Conservation (phyloP, 2,113 vertebrate genomes). For the Brachirus orientalis region DNA sequence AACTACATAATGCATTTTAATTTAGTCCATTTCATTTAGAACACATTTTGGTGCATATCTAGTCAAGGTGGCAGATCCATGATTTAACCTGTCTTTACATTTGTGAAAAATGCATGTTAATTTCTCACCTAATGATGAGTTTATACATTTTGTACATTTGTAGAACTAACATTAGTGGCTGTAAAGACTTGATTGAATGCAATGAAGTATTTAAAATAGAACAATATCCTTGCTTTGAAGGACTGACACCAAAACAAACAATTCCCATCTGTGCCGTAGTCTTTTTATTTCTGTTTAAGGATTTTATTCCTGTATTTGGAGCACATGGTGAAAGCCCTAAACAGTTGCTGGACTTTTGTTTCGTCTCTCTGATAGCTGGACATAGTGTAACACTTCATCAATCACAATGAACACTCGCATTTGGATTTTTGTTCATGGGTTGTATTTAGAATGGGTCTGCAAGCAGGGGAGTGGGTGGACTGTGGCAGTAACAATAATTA, state of each 20-base stretch:
- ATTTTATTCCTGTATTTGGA: neutral
- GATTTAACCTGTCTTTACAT: too few species aligned
- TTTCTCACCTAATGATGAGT: too few species aligned
- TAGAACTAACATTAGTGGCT: too few species aligned
- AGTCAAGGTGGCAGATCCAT: too few species aligned
- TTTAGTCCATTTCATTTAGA: too few species aligned
- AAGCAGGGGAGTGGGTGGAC: conserved; percentile 17
- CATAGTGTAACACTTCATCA: conserved; percentile 2
- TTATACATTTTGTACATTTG: too few species aligned
- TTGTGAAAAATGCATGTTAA: too few species aligned
- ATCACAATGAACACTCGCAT: conserved; percentile 11
- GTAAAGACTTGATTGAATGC: too few species aligned
- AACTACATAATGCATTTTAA: too few species aligned
- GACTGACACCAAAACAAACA: neutral
- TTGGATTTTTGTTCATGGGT: neutral
- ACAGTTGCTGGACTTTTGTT: neutral
- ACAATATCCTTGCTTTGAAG: too few species aligned
- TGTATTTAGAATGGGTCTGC: neutral
- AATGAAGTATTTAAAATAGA: neutral
- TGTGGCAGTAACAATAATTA: conserved; percentile 26
- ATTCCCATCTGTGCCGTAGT: neutral
- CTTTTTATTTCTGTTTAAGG: neutral
- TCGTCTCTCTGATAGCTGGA: neutral
- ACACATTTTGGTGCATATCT: too few species aligned
- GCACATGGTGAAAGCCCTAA: neutral